Evolutionary conservation across 2,113 vertebrate genomes (phyloP).

Genomic region (Leptosomus discolor): DNA sequence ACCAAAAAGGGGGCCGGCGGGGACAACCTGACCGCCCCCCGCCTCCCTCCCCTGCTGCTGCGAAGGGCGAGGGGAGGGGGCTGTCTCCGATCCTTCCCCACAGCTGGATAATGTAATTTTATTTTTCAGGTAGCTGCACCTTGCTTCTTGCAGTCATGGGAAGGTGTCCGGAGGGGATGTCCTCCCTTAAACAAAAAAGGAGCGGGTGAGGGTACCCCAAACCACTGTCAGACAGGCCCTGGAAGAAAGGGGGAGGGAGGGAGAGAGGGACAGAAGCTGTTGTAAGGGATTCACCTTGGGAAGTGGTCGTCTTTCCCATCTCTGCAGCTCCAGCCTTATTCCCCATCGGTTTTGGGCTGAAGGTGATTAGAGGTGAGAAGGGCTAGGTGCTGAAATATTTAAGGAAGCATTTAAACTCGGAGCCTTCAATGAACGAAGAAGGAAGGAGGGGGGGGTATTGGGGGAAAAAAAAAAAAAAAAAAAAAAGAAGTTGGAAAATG

Average conservation of each 20-base stretch:
- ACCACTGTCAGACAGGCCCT: background rate
- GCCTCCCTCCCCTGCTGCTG: too few relatives aligned
- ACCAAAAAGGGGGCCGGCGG: background rate
- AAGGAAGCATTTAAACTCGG: conserved; percentile 28
- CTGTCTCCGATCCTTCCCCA: background rate
- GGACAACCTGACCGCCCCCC: too few relatives aligned
- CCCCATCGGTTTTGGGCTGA: background rate
- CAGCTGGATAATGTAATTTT: background rate
- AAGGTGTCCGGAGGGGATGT: background rate
- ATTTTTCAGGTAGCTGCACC: background rate
- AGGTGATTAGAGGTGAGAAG: background rate
- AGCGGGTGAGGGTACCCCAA: accelerated
- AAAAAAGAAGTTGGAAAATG: conserved; percentile 77
- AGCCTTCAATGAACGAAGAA: conserved; percentile 59
- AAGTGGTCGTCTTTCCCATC: background rate
- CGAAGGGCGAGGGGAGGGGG: too few relatives aligned
- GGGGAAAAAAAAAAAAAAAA: background rate
- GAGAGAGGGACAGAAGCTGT: background rate
- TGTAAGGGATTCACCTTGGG: background rate
- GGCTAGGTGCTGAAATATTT: background rate
- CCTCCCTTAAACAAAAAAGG: background rate
- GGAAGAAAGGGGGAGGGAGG: too few relatives aligned
- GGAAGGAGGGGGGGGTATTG: background rate
- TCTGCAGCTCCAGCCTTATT: background rate
- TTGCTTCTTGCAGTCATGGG: background rate